A percentile compares a stretch with the other conserved stretches of the same genome.
Evolutionary conservation across 2,888 invertebrate species (phyloP).

Genomic region (Alitta virens): DNA sequence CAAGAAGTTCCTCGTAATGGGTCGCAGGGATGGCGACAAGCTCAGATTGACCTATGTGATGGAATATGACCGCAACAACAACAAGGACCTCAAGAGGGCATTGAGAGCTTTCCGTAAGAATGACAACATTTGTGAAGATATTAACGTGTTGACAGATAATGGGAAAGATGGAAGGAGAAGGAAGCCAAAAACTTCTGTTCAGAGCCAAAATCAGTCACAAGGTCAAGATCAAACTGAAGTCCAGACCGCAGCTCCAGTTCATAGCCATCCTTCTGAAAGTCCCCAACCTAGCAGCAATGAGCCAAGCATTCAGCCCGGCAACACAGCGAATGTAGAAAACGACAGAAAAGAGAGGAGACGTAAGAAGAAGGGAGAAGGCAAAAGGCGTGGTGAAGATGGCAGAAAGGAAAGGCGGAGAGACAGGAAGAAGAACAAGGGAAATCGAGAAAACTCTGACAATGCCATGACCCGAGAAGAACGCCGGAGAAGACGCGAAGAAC

Average conservation of each 20-base stretch:
- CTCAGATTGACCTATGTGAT: slow-evolving; percentile 28
- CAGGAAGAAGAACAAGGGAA: background rate
- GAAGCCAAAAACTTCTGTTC: background rate
- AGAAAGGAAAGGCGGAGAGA: background rate
- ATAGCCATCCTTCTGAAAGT: too few relatives aligned
- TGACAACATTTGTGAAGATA: slow-evolving; percentile 27
- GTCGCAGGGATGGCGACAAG: slow-evolving; percentile 26
- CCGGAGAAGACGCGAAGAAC: too few relatives aligned
- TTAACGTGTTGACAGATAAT: background rate
- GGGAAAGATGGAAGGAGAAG: background rate
- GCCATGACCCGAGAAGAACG: too few relatives aligned
- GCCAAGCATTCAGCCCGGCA: too few relatives aligned
- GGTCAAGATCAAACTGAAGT: too few relatives aligned
- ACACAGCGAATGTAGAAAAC: background rate
- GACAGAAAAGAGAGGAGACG: background rate
- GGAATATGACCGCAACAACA: slow-evolving; percentile 24
- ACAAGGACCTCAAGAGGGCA: slow-evolving; percentile 30
- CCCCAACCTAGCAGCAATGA: too few relatives aligned
- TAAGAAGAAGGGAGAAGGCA: slow-evolving; percentile 4
- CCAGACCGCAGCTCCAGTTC: too few relatives aligned
- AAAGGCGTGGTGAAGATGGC: background rate
- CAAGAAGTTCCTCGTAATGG: slow-evolving; percentile 30
- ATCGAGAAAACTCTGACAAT: background rate
- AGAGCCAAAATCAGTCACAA: too few relatives aligned
- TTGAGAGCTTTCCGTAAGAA: slow-evolving; percentile 30